A percentile compares a stretch with the other conserved stretches of the same genome.
phyloP scores from a whole-genome alignment of 2,797 vertebrate genomes.

The Neosalanx taihuensis region DNA sequence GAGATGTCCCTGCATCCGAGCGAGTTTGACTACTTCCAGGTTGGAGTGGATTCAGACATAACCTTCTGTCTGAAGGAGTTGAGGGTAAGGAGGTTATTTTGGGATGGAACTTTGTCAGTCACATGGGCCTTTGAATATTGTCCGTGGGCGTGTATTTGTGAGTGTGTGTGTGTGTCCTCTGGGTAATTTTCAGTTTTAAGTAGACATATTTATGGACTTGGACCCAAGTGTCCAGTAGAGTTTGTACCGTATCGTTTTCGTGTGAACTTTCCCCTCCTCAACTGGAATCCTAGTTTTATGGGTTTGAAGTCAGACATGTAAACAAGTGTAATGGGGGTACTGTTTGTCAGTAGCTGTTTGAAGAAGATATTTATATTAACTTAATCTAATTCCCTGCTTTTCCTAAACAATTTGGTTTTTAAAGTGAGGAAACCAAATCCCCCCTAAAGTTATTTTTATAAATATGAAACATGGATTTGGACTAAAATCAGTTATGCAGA shows the following conservation, averaged over 20 bases:
- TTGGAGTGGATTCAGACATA: slow-evolving; percentile 82
- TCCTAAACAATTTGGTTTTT: too few species aligned
- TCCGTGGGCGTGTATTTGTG: slow-evolving; percentile 18
- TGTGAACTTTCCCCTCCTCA: slow-evolving; percentile 33
- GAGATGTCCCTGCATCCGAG: slow-evolving; percentile 84
- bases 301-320: slow-evolving; percentile 22
- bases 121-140: slow-evolving; percentile 39
- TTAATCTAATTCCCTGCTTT: too few species aligned
- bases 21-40: slow-evolving; percentile 90
- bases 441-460: too few species aligned
- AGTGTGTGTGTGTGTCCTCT: slow-evolving; percentile 11
- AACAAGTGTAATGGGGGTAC: too few species aligned
- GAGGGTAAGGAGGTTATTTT: slow-evolving; percentile 77
- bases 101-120: slow-evolving; percentile 31
- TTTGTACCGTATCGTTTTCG: slow-evolving; percentile 40
- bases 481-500: too few species aligned
- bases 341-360: too few species aligned
- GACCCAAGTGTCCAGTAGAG: slow-evolving; percentile 26
- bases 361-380: too few species aligned
- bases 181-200: slow-evolving; percentile 45
- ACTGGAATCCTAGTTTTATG: slow-evolving; percentile 23
- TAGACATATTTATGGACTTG: slow-evolving; percentile 44
- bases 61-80: slow-evolving; percentile 96
- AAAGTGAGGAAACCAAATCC: too few species aligned
- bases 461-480: too few species aligned